Evolutionary conservation across 1,140 invertebrate genomes (phyloP), one percentile per base, ranked within the genome.

Genomic region (Halictus rubicundus): DNA sequence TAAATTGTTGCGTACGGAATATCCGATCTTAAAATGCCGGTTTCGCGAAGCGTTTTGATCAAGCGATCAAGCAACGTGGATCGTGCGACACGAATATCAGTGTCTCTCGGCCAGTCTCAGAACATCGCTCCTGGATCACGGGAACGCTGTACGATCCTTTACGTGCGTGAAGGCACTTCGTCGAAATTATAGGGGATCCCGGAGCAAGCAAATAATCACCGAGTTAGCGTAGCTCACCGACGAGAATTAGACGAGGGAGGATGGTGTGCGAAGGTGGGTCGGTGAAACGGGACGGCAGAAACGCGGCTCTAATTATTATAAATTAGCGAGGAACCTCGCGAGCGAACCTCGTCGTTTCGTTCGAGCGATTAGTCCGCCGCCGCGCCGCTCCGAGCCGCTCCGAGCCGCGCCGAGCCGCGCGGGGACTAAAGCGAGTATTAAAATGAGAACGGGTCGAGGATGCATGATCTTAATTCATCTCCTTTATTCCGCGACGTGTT

Each of bases 251-350:
- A 78, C 59, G 64, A 61, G 16, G n/a, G 7, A 54, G 8, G n/a
- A 0, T 54, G 21, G 37, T 12, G 37, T 27, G 61, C 16, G n/a
- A 6, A 25, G 39, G 14, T 65, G 39, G 25, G 49, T 12, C 8
- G 19, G 4, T 4, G 16, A 9, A 10, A 21, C 14, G 80, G 12
- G 37, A n/a, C 2, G 12, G 21, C 23, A 10, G 60, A 70, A 25
- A 60, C 64, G 57, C 49, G 76, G 76, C 37, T 79, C 81, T 84
- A 84, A 84, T 84, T 84, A 84, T 84, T 79, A 74, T 46, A 75
- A 75, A 68, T 75, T 75, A 75, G 39, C 52, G 21, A 66, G 25
- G 49, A 74, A 21, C 46, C 21, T 23, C 46, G 25, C 46, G 46
- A 39, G n/a, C 2, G 42, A 46, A 14, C 42, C 42, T 37, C 37